Percentiles rank a stretch among this genome's conserved stretches.
These are phyloP conservation scores for Dendrophyllia cribrosa DNA, from an alignment of 64 coral and sea anemone species.

Conservation along the genomic window DNA sequence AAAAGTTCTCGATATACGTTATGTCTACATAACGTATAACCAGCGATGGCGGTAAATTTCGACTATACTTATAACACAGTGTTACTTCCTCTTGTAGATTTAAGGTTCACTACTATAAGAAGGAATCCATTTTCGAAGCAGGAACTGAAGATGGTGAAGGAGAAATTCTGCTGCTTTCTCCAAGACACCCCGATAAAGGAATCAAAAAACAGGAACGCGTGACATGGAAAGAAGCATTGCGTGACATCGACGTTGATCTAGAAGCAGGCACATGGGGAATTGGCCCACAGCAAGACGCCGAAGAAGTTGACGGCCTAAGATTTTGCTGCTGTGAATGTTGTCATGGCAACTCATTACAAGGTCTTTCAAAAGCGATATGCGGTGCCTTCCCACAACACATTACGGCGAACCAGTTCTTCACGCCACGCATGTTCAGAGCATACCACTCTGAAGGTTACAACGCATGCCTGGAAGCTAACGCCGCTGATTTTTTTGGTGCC, in stretches of 20 bases:
- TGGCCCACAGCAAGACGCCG: conserved; percentile 49
- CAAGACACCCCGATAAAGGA: not conserved
- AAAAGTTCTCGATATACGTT: no score
- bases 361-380: conserved; percentile 21
- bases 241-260: conserved; percentile 55
- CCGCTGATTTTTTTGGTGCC: conserved; percentile 66
- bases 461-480: conserved; percentile 80
- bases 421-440: conserved; percentile 76
- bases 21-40: no score
- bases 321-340: conserved; percentile 83
- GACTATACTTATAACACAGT: not conserved
- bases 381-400: conserved; percentile 64
- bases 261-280: conserved; percentile 51
- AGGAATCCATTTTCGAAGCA: not conserved
- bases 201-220: not conserved
- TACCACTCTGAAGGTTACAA: conserved; percentile 85
- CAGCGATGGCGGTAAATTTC: no score
- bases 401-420: conserved; percentile 81
- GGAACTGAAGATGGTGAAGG: conserved; percentile 16
- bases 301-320: conserved; percentile 64
- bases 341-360: conserved; percentile 45
- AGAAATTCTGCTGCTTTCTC: conserved; percentile 29
- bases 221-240: conserved; percentile 63
- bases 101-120: conserved; percentile 9
- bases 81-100: not conserved